Evolutionary conservation across 2,888 invertebrate genomes (phyloP), one percentile per base, ranked within the genome.

Genomic region (Pandemis cinnamomeana): DNA sequence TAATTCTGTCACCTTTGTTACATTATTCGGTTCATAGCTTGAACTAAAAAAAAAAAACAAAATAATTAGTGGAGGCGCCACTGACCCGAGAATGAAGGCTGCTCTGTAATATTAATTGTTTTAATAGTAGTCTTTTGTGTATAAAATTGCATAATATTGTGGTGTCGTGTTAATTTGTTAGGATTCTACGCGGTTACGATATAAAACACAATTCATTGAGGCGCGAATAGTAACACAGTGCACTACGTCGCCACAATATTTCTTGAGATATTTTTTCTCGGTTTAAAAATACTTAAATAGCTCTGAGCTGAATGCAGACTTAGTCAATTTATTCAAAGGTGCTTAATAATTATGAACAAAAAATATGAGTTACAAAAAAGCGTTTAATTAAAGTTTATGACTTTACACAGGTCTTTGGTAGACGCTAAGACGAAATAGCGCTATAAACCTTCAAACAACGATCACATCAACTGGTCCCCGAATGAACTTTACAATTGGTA

Each of bases 391-490:
- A 63, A 7, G 8, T 55, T 55, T 55, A 55, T 55, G 15, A 55
- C 58, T 51, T 72, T 66, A 69, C 66, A 66, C 70, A 42, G 66
- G 60, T 66, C 42, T 69, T 73, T 66, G 69, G 42, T 61, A 76
- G 71, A 72, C 67, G 64, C 55, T 61, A 51, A 55, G 71, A 72
- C 41, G 27, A 20, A 44, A 71, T 42, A 77, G 77, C 77, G 76
- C 79, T 78, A 76, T 82, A 82, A 83, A 83, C 80, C 81, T 83
- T 81, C 78, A 76, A 71, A 68, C 76, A 75, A 78, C 77, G 64
- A 77, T 77, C 78, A 75, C 74, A 70, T 71, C 55, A 77, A 74
- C 76, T 78, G 73, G 71, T 77, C 72, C 71, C 75, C 75, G 76
- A 76, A 75, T 80, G 79, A 81, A 80, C 80, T 80, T 80, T 78